Conservation (phyloP, 1,140 invertebrate species). For the Aplysia californica region DNA sequence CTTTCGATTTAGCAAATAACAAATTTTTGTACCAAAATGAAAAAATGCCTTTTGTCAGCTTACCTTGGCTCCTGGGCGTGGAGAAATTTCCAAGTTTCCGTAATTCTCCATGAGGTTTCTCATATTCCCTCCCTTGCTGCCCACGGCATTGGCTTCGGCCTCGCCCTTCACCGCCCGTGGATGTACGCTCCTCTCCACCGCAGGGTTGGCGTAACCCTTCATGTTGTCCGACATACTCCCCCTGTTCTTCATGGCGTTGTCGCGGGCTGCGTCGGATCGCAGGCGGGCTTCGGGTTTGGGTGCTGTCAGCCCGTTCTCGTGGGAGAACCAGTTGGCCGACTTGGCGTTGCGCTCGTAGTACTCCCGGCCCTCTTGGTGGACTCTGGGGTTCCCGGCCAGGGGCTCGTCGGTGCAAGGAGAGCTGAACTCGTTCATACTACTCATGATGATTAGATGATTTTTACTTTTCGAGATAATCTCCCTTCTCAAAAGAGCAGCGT, state of each 20-base stretch:
- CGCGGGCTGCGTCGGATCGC: constrained; percentile 5
- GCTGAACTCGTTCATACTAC: constrained; percentile 14
- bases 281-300: constrained; percentile 15
- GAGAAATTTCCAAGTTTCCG: constrained; percentile 42
- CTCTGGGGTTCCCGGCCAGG: neutral
- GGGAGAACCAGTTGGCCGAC: constrained; percentile 13
- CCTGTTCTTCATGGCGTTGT: constrained; percentile 20
- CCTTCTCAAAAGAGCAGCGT: neutral
- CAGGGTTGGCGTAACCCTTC: constrained; percentile 54
- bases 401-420: constrained; percentile 1
- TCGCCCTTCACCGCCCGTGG: constrained; percentile 50
- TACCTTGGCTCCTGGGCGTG: constrained; percentile 18
- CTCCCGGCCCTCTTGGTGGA: constrained; percentile 22
- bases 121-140: constrained; percentile 57
- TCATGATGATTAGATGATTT: neutral
- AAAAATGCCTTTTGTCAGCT: too few species aligned
- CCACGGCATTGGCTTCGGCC: constrained; percentile 47
- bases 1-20: too few species aligned
- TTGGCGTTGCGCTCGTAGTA: constrained; percentile 21
- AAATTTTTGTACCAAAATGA: too few species aligned
- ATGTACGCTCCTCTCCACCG: constrained; percentile 39
- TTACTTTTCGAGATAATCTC: neutral
- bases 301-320: neutral
- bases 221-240: constrained; percentile 56
- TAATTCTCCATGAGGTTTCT: constrained; percentile 59